These are phyloP conservation scores for Vicugna pacos DNA, from an alignment of 2,113 vertebrate genomes.

Conservation along the genomic window DNA sequence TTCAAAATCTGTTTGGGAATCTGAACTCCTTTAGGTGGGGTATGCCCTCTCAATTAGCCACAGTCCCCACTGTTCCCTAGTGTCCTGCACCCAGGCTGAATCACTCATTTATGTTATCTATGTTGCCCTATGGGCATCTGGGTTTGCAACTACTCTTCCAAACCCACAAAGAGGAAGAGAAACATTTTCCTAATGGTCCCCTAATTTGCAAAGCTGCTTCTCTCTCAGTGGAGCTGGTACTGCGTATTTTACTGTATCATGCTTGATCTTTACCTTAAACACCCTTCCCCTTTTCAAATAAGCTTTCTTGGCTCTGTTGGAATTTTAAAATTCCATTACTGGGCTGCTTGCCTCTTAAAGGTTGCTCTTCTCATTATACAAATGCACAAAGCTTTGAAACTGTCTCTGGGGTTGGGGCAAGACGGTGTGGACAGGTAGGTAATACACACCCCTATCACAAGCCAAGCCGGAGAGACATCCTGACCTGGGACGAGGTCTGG, in stretches of 20 bases:
- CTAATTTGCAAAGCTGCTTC: not conserved
- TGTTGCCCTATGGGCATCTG: not conserved
- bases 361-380: constrained; percentile 6
- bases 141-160: not conserved
- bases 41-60: not conserved
- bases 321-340: not conserved
- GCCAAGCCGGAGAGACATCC: not conserved
- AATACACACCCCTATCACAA: not conserved
- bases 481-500: not conserved
- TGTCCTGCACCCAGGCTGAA: not conserved
- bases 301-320: not conserved
- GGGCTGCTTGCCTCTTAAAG: not conserved
- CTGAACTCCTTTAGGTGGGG: not conserved
- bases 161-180: not conserved
- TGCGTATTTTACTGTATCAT: not conserved
- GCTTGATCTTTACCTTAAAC: not conserved
- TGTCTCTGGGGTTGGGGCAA: not conserved
- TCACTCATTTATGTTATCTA: not conserved
- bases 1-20: not conserved
- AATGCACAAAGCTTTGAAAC: not conserved
- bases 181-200: not conserved
- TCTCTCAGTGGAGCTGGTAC: not conserved
- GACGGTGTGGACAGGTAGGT: not conserved
- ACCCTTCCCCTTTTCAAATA: not conserved
- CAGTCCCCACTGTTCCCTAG: not conserved